Evolutionary conservation across 2,797 vertebrate genomes (phyloP).

Genomic region (Aphelocoma californica): DNA sequence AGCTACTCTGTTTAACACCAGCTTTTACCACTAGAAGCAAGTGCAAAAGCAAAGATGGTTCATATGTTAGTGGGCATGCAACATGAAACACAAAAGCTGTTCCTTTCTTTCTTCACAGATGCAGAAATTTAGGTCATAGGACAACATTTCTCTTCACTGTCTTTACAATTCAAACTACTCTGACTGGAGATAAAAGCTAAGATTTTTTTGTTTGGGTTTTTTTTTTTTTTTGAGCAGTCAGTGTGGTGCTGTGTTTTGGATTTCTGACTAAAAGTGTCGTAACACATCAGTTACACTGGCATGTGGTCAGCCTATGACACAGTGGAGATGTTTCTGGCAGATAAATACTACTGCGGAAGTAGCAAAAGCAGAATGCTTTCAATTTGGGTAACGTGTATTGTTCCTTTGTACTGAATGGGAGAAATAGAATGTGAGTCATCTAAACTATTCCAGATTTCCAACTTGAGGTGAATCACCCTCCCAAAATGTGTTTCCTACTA

Average conservation of each 20-base stretch:
- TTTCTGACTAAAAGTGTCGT: background rate
- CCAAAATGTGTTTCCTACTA: background rate
- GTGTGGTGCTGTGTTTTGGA: background rate
- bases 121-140: background rate
- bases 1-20: background rate
- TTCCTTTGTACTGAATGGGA: background rate
- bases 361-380: background rate
- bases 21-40: background rate
- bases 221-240: background rate
- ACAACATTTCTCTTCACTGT: background rate
- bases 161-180: background rate
- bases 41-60: background rate
- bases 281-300: background rate
- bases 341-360: background rate
- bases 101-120: background rate
- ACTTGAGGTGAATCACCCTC: background rate
- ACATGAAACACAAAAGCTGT: background rate
- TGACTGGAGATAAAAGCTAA: background rate
- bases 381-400: background rate
- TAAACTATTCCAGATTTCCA: background rate
- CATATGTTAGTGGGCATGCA: background rate
- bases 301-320: background rate
- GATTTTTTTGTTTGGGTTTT: background rate
- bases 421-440: background rate
- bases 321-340: background rate